Conservation (phyloP, 2,113 vertebrate genomes). For the Odontophorus gujanensis region DNA sequence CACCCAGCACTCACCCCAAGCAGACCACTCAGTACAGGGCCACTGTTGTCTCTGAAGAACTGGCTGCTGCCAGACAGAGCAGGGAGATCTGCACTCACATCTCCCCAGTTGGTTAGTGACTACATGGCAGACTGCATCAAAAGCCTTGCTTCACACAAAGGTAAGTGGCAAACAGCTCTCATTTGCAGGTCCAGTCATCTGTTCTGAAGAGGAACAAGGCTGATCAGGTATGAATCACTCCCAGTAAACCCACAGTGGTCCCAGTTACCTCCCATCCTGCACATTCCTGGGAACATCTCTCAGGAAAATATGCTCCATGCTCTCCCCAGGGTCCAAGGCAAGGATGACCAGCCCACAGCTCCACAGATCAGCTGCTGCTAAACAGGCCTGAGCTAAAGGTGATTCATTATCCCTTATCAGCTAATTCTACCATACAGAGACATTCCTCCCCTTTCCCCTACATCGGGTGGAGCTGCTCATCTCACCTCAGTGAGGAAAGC, state of each 20-base stretch:
- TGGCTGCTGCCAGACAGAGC: background rate
- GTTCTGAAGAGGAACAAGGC: background rate
- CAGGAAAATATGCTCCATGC: background rate
- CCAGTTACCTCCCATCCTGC: background rate
- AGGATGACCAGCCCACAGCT: background rate
- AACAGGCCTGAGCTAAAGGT: background rate
- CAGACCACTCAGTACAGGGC: background rate
- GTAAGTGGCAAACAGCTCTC: background rate
- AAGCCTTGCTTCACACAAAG: background rate
- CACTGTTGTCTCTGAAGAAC: background rate
- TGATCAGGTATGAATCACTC: background rate
- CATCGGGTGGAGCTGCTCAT: background rate
- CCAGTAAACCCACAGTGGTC: background rate
- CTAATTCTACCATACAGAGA: constrained; percentile 33
- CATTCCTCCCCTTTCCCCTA: constrained; percentile 66
- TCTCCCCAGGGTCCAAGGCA: background rate
- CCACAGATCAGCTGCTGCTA: background rate
- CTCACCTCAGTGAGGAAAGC: background rate
- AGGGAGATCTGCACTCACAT: background rate
- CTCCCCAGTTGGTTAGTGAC: background rate
- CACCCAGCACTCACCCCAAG: background rate
- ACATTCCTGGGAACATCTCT: background rate
- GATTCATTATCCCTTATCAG: constrained; percentile 65
- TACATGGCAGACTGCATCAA: background rate
- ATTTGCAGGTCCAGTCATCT: background rate